phyloP scores from a whole-genome alignment of 2,113 vertebrate genomes.

The Lutjanus erythropterus region DNA sequence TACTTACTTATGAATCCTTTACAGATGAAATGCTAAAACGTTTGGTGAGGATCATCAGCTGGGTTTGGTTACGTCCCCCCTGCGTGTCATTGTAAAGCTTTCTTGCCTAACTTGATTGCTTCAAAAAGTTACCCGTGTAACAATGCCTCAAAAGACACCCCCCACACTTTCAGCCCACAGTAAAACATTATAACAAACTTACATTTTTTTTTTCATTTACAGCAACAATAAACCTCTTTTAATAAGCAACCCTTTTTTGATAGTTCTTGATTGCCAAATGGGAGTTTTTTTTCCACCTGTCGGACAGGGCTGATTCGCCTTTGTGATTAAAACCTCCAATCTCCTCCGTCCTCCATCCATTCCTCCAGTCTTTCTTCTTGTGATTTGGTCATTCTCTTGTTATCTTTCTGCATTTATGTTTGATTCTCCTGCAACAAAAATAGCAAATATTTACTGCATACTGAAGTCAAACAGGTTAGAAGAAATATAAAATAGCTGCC shows the following conservation, averaged over 20 bases:
- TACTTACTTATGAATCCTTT: neutral
- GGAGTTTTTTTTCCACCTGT: slow-evolving; percentile 1
- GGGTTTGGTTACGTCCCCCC: neutral
- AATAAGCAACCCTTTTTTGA: slow-evolving; percentile 43
- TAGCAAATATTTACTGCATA: neutral
- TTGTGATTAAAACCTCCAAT: slow-evolving; percentile 32
- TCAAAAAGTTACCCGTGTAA: slow-evolving; percentile 64
- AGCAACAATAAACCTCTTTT: slow-evolving; percentile 63
- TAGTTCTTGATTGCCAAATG: slow-evolving; percentile 66
- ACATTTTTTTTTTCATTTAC: slow-evolving; percentile 67
- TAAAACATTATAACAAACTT: slow-evolving; percentile 69
- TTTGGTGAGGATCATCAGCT: neutral
- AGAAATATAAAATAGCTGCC: neutral
- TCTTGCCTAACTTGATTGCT: slow-evolving; percentile 43
- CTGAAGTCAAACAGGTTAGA: neutral
- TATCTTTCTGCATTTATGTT: neutral
- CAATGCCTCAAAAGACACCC: slow-evolving; percentile 37
- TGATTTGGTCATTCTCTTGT: neutral
- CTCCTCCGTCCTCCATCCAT: slow-evolving; percentile 5
- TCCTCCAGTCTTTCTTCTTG: slow-evolving; percentile 37
- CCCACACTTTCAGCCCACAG: slow-evolving; percentile 45
- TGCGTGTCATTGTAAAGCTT: neutral
- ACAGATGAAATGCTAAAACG: neutral
- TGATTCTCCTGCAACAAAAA: slow-evolving; percentile 49
- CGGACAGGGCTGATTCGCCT: slow-evolving; percentile 18